Conservation (phyloP, 2,113 vertebrate genomes). For the Psephotus haematonotus region DNA sequence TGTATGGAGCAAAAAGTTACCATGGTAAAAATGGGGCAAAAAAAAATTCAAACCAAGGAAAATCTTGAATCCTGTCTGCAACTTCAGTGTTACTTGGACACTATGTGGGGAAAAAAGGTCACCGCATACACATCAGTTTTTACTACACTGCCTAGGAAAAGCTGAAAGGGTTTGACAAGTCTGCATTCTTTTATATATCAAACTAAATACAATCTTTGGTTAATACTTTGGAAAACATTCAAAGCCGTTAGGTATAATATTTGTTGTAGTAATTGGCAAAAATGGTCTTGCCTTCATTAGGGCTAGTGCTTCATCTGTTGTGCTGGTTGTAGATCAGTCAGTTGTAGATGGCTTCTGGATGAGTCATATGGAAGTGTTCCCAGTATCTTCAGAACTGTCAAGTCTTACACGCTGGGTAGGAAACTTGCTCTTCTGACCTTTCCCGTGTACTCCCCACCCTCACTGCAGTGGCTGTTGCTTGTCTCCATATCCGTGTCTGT, state of each 20-base stretch:
- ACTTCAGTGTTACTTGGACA: neutral
- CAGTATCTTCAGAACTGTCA: neutral
- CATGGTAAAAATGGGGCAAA: neutral
- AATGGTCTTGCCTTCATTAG: neutral
- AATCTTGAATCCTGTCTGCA: neutral
- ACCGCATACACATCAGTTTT: neutral
- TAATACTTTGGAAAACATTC: neutral
- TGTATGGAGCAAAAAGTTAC: neutral
- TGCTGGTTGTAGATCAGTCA: neutral
- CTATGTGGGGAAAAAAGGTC: neutral
- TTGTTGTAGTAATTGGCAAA: neutral
- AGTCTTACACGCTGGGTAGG: neutral
- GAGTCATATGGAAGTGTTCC: neutral
- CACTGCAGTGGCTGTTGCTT: neutral
- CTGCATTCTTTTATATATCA: conserved; percentile 3
- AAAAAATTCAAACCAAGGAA: neutral
- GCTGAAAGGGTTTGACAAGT: neutral
- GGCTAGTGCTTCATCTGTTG: neutral
- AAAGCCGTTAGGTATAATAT: neutral
- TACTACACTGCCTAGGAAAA: neutral
- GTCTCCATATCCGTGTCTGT: neutral
- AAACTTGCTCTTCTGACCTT: neutral
- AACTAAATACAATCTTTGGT: neutral
- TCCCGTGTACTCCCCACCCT: neutral
- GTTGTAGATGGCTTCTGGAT: neutral